Percentiles rank a stretch among this genome's conserved stretches.
Evolutionary conservation across 2,888 invertebrate species (phyloP).

Genomic region (Shargacucullia verbasci): DNA sequence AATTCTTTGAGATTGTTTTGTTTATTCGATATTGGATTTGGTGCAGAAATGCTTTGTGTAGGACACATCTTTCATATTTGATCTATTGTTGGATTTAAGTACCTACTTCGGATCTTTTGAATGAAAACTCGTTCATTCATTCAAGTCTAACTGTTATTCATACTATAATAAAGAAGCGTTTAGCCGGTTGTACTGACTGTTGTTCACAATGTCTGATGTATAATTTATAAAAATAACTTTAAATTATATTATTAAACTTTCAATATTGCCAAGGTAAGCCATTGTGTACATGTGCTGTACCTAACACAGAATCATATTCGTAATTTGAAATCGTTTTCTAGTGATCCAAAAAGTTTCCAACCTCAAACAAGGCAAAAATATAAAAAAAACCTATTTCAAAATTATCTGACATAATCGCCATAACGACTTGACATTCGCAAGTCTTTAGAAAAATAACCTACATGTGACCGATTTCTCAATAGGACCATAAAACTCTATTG

Average conservation of each 20-base stretch:
- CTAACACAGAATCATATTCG: neutral
- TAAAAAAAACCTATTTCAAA: conserved; percentile 19
- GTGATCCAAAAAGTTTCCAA: conserved; percentile 21
- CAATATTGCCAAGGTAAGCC: too few relatives aligned
- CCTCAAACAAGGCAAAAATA: neutral
- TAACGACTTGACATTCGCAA: conserved; percentile 9
- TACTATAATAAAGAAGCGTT: neutral
- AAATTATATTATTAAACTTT: too few relatives aligned
- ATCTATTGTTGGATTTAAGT: neutral
- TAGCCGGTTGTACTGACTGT: neutral
- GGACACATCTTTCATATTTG: too few relatives aligned
- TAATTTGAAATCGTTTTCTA: neutral
- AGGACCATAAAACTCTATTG: conserved; percentile 10
- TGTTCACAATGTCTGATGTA: too few relatives aligned
- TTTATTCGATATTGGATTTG: too few relatives aligned
- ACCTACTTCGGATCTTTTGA: neutral
- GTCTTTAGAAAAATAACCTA: conserved; percentile 23
- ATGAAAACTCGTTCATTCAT: neutral
- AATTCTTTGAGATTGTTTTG: too few relatives aligned
- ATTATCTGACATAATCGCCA: conserved; percentile 25
- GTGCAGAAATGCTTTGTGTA: neutral
- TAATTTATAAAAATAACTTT: too few relatives aligned
- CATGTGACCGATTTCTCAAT: conserved; percentile 14
- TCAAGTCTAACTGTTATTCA: neutral
- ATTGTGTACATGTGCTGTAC: too few relatives aligned